A percentile compares a stretch with the other conserved stretches of the same genome.
Conservation (phyloP, 2,113 vertebrate genomes). For the Dermatemys mawii region DNA sequence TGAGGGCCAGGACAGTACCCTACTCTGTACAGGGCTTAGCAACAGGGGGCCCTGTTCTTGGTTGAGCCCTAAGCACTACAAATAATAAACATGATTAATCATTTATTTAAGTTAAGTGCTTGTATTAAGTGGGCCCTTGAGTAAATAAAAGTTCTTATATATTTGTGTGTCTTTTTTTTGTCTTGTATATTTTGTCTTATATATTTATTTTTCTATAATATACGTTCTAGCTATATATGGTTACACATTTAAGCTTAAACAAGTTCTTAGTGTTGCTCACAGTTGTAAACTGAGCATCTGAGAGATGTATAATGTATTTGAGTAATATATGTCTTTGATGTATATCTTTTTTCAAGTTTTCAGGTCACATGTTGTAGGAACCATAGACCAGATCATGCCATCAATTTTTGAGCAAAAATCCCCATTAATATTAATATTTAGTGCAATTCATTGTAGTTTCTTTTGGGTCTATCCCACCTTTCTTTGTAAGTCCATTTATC, state of each 20-base stretch:
- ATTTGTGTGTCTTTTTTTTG: neutral
- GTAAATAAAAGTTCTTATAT: neutral
- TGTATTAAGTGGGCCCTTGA: neutral
- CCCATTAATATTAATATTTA: conserved; percentile 3
- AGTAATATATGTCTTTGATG: neutral
- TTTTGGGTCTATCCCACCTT: conserved; percentile 3
- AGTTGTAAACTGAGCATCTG: neutral
- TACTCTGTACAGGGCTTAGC: neutral
- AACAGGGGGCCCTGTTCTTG: neutral
- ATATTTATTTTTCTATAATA: neutral
- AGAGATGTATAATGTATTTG: conserved; percentile 18
- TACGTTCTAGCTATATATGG: conserved; percentile 1
- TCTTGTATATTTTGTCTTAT: too few relatives aligned
- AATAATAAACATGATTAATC: neutral
- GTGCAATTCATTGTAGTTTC: neutral
- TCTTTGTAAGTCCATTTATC: conserved; percentile 17
- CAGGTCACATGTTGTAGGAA: neutral
- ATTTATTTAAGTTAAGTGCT: neutral
- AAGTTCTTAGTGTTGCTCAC: neutral
- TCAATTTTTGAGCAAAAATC: neutral
- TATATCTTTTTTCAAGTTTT: neutral
- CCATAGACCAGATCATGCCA: neutral
- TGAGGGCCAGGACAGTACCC: neutral
- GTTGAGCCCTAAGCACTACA: neutral
- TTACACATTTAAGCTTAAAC: conserved; percentile 24